A percentile compares a stretch with the other conserved stretches of the same genome.
These are phyloP conservation scores for Mohoua ochrocephala DNA, from an alignment of 2,113 vertebrate species.

Conservation along the genomic window DNA sequence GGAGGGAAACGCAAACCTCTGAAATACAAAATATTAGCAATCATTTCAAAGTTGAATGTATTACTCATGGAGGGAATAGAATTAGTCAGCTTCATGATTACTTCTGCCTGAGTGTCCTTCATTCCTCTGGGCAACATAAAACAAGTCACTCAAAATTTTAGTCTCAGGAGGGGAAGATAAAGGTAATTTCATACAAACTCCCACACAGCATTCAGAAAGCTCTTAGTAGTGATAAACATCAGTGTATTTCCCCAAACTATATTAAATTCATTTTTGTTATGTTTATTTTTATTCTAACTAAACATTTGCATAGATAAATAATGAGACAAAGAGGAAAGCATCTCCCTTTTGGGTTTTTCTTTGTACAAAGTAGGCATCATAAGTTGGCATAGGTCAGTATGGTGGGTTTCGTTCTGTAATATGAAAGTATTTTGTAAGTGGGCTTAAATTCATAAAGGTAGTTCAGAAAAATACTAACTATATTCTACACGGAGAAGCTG, in stretches of 20 bases:
- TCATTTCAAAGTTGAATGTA: background rate
- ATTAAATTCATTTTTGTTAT: background rate
- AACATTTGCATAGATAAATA: background rate
- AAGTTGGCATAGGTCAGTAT: background rate
- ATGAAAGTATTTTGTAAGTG: background rate
- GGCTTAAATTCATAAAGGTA: background rate
- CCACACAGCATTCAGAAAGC: background rate
- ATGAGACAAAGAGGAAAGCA: background rate
- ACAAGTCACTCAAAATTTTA: background rate
- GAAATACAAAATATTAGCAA: background rate
- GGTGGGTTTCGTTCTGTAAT: background rate
- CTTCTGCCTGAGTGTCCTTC: background rate
- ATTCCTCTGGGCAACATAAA: background rate
- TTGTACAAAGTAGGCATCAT: background rate
- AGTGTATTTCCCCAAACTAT: background rate
- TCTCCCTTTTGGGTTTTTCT: background rate
- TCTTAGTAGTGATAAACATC: background rate
- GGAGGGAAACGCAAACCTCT: background rate
- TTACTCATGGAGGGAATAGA: background rate
- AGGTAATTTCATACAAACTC: background rate
- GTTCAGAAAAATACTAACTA: background rate
- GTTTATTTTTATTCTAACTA: background rate
- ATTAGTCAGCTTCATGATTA: background rate
- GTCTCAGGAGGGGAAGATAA: background rate
- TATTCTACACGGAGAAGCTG: background rate